Conservation (phyloP, 2,797 vertebrate genomes). For the Discoglossus pictus region DNA sequence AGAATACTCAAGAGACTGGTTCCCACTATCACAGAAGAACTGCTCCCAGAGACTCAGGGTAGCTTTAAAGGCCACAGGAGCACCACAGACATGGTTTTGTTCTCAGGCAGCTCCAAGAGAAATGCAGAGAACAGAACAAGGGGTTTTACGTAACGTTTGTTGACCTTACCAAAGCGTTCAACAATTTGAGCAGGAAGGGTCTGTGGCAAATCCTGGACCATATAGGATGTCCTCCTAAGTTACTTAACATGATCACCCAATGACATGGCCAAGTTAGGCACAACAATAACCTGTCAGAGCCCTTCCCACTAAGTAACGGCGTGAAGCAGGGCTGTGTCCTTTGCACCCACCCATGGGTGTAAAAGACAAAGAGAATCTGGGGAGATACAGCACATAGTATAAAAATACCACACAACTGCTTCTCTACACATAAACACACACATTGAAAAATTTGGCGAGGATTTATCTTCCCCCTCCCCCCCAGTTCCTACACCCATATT, state of each 20-base stretch:
- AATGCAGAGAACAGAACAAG: slow-evolving; percentile 2
- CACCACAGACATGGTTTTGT: background rate
- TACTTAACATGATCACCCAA: background rate
- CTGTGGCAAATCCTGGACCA: slow-evolving; percentile 1
- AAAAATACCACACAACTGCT: too few species aligned
- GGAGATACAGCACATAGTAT: too few species aligned
- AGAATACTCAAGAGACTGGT: too few species aligned
- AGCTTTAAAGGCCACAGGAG: background rate
- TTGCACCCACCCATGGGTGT: too few species aligned
- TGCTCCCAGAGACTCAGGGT: background rate
- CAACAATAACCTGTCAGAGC: background rate
- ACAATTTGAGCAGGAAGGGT: background rate
- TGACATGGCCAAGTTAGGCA: background rate
- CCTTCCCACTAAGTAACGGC: background rate
- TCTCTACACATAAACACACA: too few species aligned
- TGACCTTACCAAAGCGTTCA: background rate
- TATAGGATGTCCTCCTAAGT: background rate
- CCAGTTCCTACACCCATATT: too few species aligned
- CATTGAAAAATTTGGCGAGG: too few species aligned
- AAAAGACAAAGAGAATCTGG: too few species aligned
- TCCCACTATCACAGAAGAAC: slow-evolving; percentile 1
- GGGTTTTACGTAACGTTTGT: background rate
- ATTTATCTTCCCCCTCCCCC: too few species aligned
- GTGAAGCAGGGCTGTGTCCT: background rate
- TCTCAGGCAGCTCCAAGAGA: background rate